phyloP scores from a whole-genome alignment of 2,797 vertebrate species.

The Petrocephalus sullivani region DNA sequence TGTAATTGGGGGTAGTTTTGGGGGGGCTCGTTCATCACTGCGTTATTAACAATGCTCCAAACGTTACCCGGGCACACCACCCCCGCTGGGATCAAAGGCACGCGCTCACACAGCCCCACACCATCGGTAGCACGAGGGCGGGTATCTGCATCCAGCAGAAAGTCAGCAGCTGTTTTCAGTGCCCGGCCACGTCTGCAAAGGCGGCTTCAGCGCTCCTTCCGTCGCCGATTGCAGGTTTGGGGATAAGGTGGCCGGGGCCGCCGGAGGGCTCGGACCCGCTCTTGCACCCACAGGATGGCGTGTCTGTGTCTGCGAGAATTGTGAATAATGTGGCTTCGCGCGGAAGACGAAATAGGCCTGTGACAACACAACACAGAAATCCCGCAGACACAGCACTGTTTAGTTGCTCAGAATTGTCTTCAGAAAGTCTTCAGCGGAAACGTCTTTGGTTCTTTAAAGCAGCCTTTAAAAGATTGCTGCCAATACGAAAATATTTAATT shows the following conservation, averaged over 20 bases:
- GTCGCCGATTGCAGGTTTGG: neutral
- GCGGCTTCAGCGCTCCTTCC: neutral
- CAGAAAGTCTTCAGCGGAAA: neutral
- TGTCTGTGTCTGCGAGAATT: neutral
- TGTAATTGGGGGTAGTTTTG: neutral
- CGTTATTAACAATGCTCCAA: neutral
- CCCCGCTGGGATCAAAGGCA: neutral
- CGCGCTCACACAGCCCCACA: neutral
- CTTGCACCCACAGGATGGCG: neutral
- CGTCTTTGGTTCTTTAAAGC: neutral
- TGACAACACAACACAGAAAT: neutral
- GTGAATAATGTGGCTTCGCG: neutral
- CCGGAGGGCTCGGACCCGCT: neutral
- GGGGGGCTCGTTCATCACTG: neutral
- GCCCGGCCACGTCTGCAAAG: neutral
- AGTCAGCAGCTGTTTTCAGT: neutral
- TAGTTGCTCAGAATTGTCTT: neutral
- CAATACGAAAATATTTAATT: neutral
- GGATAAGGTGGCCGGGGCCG: neutral
- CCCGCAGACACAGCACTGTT: neutral
- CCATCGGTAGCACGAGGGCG: neutral
- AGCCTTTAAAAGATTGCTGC: neutral
- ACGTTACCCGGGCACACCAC: neutral
- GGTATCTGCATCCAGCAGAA: neutral
- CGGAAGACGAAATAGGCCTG: neutral